phyloP scores from a whole-genome alignment of 2,113 vertebrate genomes.

The Neolamprologus longior region DNA sequence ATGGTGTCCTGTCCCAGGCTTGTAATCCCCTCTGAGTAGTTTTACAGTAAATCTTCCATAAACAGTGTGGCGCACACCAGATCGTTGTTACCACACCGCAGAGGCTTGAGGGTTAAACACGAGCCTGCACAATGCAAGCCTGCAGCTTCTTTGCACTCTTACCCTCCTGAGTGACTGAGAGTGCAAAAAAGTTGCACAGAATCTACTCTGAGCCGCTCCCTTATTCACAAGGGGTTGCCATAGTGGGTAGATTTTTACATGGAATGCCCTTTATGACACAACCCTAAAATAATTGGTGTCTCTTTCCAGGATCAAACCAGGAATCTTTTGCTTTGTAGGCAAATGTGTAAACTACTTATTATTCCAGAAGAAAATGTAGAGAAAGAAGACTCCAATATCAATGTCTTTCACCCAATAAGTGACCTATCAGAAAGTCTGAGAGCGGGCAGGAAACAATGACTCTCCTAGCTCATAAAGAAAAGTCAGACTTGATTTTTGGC shows the following conservation, averaged over 20 bases:
- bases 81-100: not conserved
- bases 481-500: not conserved
- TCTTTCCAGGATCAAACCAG: not conserved
- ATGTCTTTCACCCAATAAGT: not conserved
- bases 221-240: not conserved
- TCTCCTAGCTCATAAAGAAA: not conserved
- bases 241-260: not conserved
- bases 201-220: not conserved
- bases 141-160: not conserved
- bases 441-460: not conserved
- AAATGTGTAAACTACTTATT: not conserved
- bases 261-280: not conserved
- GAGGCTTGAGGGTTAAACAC: not conserved
- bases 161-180: too few species aligned
- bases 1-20: not conserved
- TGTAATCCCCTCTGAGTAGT: not conserved
- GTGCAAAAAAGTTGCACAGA: not conserved
- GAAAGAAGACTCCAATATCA: not conserved
- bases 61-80: not conserved
- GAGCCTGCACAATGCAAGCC: not conserved
- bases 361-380: not conserved
- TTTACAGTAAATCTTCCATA: not conserved
- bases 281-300: not conserved
- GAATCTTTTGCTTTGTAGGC: not conserved
- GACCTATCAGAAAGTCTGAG: not conserved